Evolutionary conservation across 2,113 vertebrate species (phyloP), one percentile per base, ranked within the genome.

Genomic region (Micromys minutus): DNA sequence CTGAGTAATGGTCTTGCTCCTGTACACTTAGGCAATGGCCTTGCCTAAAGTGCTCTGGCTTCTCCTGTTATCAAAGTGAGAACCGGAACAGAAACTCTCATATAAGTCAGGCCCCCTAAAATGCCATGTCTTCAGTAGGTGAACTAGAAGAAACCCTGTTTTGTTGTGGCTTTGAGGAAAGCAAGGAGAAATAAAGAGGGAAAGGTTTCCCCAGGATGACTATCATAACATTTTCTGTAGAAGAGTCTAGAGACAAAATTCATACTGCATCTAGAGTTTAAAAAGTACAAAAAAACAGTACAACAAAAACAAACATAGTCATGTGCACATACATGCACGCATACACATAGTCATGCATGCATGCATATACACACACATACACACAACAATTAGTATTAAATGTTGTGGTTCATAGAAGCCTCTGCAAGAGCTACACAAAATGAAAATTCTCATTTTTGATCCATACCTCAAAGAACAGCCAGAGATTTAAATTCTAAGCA

Each of bases 391-490:
- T n/a, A 81, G 11, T 39, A 16, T 50, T 34, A 75, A 42, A 72
- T 76, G 13, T 47, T 74, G 63, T 81, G 63, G 39, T 81, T 29
- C 63, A 45, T 5, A 59, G 24, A 45, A 61, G 1, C n/a, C 72
- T 42, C 67, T 61, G 10, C 77, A 21, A 36, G 15, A 75, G 16
- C 5, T 39, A 22, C 50, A 80, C 29, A 75, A 55, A 42, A 80
- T n/a, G 39, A 95, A 91, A 79, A 87, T 42, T 24, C 45, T 88
- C 29, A 61, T 59, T 81, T 89, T 57, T 77, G 71, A 81, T 31
- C 26, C 47, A 94, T 39, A 50, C 34, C 47, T 93, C 92, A 75
- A 72, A 89, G 63, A 93, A 76, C 34, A 26, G 65, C 1, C 29
- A 22, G 31, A 91, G 42, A 93, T n/a, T 47, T 65, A 79, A 80